phyloP scores from a whole-genome alignment of 2,797 vertebrate species.

The Erpetoichthys calabaricus region DNA sequence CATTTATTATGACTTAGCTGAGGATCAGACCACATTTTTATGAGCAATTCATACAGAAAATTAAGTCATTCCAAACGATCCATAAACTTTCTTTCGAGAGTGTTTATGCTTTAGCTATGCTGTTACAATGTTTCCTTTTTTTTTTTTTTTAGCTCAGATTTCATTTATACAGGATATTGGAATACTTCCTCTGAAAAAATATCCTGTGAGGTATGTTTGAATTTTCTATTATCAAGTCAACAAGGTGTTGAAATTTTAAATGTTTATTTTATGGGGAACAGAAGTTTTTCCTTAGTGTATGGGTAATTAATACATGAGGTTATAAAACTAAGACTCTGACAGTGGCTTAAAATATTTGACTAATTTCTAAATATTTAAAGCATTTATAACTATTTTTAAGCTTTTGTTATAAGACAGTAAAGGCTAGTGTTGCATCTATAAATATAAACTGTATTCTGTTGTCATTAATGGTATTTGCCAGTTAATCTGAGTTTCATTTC shows the following conservation, averaged over 20 bases:
- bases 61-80: not conserved
- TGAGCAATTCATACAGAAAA: no score
- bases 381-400: no score
- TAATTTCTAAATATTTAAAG: no score
- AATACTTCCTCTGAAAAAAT: slow-evolving; percentile 60
- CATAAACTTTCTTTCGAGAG: no score
- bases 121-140: slow-evolving; percentile 13
- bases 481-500: no score
- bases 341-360: not conserved
- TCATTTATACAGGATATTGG: slow-evolving; percentile 83
- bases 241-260: not conserved
- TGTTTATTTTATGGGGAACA: no score
- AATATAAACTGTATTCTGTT: no score
- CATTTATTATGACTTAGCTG: not conserved
- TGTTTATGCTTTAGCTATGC: not conserved
- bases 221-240: not conserved
- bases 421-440: no score
- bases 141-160: slow-evolving; percentile 65
- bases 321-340: not conserved
- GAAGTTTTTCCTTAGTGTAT: no score
- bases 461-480: no score
- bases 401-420: no score
- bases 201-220: slow-evolving; percentile 60
- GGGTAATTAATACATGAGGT: not conserved
- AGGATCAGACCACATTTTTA: no score